phyloP scores from a whole-genome alignment of 2,113 vertebrate species.

The Crotalus viridis region DNA sequence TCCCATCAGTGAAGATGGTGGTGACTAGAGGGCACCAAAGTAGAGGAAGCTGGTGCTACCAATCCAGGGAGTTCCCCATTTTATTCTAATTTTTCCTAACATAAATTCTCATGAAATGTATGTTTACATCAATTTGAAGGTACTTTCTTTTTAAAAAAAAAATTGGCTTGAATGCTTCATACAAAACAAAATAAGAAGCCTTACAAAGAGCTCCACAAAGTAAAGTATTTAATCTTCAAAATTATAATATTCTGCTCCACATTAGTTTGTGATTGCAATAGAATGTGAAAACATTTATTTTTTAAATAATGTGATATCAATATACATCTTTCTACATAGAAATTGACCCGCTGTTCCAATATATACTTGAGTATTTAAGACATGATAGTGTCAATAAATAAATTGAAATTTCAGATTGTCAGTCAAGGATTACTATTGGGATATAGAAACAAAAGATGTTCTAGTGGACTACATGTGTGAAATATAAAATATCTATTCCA shows the following conservation, averaged over 20 bases:
- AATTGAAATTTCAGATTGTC: not conserved
- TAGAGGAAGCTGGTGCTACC: not conserved
- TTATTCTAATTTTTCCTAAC: not conserved
- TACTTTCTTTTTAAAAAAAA: not conserved
- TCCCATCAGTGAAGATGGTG: not conserved
- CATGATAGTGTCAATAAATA: constrained; percentile 24
- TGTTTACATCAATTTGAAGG: too few species aligned
- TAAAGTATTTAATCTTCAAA: not conserved
- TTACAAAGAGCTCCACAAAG: too few species aligned
- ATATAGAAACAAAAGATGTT: not conserved
- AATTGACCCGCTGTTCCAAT: constrained; percentile 27
- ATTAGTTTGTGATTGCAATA: not conserved
- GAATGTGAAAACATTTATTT: not conserved
- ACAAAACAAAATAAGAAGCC: not conserved
- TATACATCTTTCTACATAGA: not conserved
- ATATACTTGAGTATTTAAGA: not conserved
- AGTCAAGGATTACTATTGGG: not conserved
- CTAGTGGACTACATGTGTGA: not conserved
- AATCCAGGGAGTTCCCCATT: not conserved
- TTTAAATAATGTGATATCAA: not conserved
- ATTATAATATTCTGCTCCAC: not conserved
- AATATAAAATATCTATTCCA: not conserved
- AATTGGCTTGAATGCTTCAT: not conserved
- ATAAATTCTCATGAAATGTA: not conserved
- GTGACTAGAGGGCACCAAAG: not conserved